Evolutionary conservation across 2,888 invertebrate species (phyloP).

Genomic region (Cotesia congregata): DNA sequence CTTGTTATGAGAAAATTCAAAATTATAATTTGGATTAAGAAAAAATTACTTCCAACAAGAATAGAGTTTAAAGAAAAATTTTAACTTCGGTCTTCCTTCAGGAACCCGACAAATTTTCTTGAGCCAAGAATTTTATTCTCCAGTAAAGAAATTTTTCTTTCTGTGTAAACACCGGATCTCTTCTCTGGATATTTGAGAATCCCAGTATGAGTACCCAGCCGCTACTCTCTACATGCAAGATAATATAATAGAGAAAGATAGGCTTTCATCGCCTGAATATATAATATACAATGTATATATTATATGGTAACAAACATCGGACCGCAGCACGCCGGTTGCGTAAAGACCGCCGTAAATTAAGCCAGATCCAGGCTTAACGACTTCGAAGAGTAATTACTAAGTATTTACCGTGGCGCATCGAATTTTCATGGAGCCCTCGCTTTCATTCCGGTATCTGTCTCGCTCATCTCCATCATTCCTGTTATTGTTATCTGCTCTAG

Average conservation of each 20-base stretch:
- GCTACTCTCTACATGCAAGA: not conserved
- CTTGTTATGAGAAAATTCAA: too few species aligned
- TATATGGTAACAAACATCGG: constrained; percentile 46
- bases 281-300: constrained; percentile 34
- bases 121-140: too few species aligned
- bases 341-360: constrained; percentile 50
- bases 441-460: constrained; percentile 10
- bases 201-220: constrained; percentile 1
- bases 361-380: constrained; percentile 47
- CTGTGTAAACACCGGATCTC: constrained; percentile 13
- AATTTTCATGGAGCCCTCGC: constrained; percentile 24
- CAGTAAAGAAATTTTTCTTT: too few species aligned
- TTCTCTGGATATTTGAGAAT: constrained; percentile 34
- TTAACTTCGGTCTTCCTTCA: too few species aligned
- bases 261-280: constrained; percentile 37
- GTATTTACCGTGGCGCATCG: constrained; percentile 34
- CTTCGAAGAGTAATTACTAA: constrained; percentile 39
- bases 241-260: constrained; percentile 29
- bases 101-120: too few species aligned
- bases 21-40: too few species aligned
- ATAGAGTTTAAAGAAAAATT: too few species aligned
- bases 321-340: constrained; percentile 46
- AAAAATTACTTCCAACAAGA: too few species aligned
- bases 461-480: constrained; percentile 5
- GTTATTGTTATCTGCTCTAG: not conserved